A percentile compares a stretch with the other conserved stretches of the same genome.
These are phyloP conservation scores for Tetranychus piercei DNA, from an alignment of 2,888 invertebrate genomes.

Conservation along the genomic window DNA sequence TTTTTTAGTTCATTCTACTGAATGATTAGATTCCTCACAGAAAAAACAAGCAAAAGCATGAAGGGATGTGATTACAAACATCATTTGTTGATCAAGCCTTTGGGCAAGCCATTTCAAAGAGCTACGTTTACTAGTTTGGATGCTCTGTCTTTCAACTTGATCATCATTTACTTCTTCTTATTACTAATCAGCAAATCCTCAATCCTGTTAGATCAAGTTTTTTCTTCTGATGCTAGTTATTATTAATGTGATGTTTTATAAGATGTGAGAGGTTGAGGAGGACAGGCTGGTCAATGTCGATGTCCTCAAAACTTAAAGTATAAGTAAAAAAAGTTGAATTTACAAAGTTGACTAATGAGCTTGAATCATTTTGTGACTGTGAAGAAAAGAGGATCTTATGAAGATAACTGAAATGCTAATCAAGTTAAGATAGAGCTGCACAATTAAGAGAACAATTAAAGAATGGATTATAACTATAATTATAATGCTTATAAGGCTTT, in stretches of 20 bases:
- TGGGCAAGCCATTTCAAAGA: neutral
- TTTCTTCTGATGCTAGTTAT: neutral
- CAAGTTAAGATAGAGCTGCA: too few relatives aligned
- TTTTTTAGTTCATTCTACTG: too few relatives aligned
- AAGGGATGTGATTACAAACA: neutral
- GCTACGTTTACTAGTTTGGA: neutral
- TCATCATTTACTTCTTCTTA: too few relatives aligned
- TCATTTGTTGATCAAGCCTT: neutral
- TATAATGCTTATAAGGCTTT: too few relatives aligned
- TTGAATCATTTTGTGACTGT: too few relatives aligned
- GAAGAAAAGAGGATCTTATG: too few relatives aligned
- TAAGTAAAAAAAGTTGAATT: neutral
- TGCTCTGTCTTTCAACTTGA: neutral
- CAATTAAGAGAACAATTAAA: too few relatives aligned
- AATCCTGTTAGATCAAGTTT: neutral
- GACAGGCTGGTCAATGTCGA: neutral
- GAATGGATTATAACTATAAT: too few relatives aligned
- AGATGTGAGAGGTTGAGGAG: neutral
- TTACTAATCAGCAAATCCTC: neutral
- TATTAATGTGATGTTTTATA: neutral
- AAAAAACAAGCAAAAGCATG: constrained; percentile 9
- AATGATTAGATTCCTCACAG: neutral
- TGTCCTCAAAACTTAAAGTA: neutral
- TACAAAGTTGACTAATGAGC: too few relatives aligned
- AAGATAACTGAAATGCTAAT: too few relatives aligned